phyloP scores from a whole-genome alignment of 2,888 invertebrate genomes.

The Dasypogon diadema region DNA sequence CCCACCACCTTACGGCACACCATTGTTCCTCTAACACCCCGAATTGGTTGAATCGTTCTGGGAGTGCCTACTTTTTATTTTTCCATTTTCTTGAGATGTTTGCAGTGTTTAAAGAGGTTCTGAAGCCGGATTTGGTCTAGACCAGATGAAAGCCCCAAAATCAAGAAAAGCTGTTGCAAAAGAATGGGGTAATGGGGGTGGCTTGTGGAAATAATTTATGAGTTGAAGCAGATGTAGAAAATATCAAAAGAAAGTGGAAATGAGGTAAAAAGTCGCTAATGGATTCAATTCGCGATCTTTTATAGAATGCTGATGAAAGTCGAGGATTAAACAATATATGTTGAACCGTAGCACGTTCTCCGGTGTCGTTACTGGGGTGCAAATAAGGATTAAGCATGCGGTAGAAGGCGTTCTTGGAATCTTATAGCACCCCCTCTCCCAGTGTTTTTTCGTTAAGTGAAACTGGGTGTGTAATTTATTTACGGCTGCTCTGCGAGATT shows the following conservation, averaged over 20 bases:
- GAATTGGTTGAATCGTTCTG: not conserved
- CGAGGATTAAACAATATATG: slow-evolving; percentile 16
- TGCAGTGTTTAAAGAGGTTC: not conserved
- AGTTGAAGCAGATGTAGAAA: slow-evolving; percentile 37
- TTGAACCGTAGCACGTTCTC: not conserved
- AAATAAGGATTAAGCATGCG: slow-evolving; percentile 34
- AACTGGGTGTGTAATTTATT: slow-evolving; percentile 29
- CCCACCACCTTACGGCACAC: not conserved
- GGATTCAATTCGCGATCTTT: slow-evolving; percentile 42
- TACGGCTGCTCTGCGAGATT: slow-evolving; percentile 11
- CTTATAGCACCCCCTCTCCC: too few species aligned
- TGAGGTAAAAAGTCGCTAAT: slow-evolving; percentile 38
- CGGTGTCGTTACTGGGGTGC: not conserved
- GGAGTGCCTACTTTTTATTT: not conserved
- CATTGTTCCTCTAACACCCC: slow-evolving; percentile 16
- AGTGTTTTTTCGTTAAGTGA: slow-evolving; percentile 16
- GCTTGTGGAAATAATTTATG: slow-evolving; percentile 20
- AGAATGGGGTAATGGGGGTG: not conserved
- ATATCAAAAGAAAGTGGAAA: slow-evolving; percentile 39
- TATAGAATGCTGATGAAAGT: slow-evolving; percentile 36
- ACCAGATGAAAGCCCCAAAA: not conserved
- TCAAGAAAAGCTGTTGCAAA: not conserved
- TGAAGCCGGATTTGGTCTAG: not conserved
- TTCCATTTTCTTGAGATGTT: not conserved
- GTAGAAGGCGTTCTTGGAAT: not conserved